Percentiles rank a stretch among this genome's conserved stretches.
Evolutionary conservation across 1,140 invertebrate genomes (phyloP).

Genomic region (Platorchestia sp.): DNA sequence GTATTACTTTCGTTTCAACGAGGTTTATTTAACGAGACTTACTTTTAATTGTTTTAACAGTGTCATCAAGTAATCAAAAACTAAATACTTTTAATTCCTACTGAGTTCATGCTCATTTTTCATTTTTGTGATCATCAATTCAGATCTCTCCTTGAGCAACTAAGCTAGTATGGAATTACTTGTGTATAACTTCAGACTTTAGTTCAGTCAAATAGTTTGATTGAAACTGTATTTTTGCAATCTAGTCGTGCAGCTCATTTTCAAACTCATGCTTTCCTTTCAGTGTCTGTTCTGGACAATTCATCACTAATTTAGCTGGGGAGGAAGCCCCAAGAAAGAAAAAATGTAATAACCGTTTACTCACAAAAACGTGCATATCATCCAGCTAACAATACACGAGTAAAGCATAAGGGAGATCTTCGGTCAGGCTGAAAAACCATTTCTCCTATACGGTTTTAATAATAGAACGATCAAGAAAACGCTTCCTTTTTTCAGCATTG

Average conservation of each 20-base stretch:
- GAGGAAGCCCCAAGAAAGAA: neutral
- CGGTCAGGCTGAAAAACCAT: no score
- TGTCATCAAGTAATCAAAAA: no score
- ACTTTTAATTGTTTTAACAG: no score
- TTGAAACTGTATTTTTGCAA: neutral
- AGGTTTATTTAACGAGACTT: no score
- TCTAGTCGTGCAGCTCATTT: neutral
- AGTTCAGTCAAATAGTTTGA: neutral
- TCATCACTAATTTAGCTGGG: neutral
- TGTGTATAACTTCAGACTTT: neutral
- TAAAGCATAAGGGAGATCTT: neutral
- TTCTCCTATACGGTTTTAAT: no score
- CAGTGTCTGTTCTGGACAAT: neutral
- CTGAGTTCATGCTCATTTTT: neutral
- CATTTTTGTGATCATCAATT: neutral
- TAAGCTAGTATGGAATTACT: no score
- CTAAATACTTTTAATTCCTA: neutral
- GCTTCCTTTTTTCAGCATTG: neutral
- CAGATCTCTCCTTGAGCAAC: neutral
- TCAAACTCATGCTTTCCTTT: neutral
- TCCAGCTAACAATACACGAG: neutral
- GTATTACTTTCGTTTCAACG: neutral
- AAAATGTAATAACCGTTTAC: neutral
- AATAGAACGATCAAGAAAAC: no score
- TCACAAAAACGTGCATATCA: neutral